Conservation (phyloP, 2,797 vertebrate species). For the Picus viridis region DNA sequence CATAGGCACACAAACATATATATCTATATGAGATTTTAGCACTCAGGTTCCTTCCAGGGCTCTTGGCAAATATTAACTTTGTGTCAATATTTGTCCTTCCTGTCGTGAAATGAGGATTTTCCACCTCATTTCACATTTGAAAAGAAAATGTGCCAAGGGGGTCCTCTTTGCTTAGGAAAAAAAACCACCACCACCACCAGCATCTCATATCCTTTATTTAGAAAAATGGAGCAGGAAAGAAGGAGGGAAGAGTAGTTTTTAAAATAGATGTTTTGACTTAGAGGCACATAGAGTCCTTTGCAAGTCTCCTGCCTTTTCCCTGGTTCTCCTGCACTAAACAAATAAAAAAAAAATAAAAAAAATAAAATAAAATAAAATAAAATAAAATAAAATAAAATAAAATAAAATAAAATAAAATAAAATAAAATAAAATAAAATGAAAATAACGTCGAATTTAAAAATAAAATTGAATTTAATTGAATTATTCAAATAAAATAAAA, state of each 20-base stretch:
- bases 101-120: constrained; percentile 86
- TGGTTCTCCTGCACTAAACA: constrained; percentile 36
- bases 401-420: neutral
- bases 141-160: constrained; percentile 79
- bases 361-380: too few relatives aligned
- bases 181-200: neutral
- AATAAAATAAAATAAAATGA: too few relatives aligned
- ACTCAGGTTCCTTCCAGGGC: constrained; percentile 75
- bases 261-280: constrained; percentile 79
- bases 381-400: neutral
- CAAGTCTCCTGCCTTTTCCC: constrained; percentile 30
- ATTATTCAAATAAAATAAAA: too few relatives aligned
- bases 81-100: constrained; percentile 85
- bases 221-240: constrained; percentile 73
- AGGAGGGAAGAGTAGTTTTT: constrained; percentile 51
- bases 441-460: too few relatives aligned
- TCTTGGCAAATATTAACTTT: constrained; percentile 82
- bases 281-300: constrained; percentile 71
- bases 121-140: constrained; percentile 85
- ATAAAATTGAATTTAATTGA: too few relatives aligned
- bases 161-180: constrained; percentile 70
- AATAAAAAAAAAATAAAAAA: too few relatives aligned
- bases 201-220: constrained; percentile 76
- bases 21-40: constrained; percentile 29
- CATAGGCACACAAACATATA: neutral